Conservation (phyloP, 2,113 vertebrate genomes). For the Tympanuchus pallidicinctus region DNA sequence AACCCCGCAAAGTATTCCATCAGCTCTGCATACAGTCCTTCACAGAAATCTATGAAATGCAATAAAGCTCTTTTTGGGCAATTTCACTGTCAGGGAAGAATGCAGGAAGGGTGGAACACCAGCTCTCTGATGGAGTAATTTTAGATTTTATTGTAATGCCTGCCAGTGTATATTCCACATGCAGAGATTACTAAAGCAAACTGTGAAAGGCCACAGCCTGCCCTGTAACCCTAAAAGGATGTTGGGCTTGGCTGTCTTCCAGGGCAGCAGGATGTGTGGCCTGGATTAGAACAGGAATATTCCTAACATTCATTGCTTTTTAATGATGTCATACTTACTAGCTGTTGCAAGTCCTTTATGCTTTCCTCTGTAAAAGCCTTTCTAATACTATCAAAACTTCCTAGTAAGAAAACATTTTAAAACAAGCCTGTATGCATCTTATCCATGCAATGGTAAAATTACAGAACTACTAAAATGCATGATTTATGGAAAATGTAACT, state of each 20-base stretch:
- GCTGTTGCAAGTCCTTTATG: slow-evolving; percentile 62
- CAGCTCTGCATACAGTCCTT: neutral
- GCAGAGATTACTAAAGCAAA: slow-evolving; percentile 77
- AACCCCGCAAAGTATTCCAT: neutral
- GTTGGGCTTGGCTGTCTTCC: slow-evolving; percentile 79
- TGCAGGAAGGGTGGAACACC: slow-evolving; percentile 83
- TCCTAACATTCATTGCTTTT: slow-evolving; percentile 75
- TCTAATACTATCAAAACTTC: slow-evolving; percentile 65
- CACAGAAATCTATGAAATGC: slow-evolving; percentile 6
- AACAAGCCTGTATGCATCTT: neutral
- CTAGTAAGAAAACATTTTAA: slow-evolving; percentile 62
- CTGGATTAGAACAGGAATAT: slow-evolving; percentile 74
- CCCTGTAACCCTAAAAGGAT: slow-evolving; percentile 88
- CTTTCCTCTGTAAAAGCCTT: slow-evolving; percentile 63
- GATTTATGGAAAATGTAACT: neutral
- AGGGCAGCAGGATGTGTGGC: slow-evolving; percentile 83
- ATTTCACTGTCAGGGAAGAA: slow-evolving; percentile 72
- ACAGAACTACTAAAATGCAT: neutral
- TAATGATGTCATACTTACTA: slow-evolving; percentile 78
- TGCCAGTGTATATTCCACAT: slow-evolving; percentile 73
- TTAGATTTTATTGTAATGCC: slow-evolving; percentile 81
- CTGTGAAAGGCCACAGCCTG: slow-evolving; percentile 85
- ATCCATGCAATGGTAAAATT: neutral
- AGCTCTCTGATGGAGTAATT: slow-evolving; percentile 75
- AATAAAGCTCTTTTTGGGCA: slow-evolving; percentile 39